Base-by-base conservation (phyloP, 2,888 invertebrate species). In the Nymphalis urticae region DNA sequence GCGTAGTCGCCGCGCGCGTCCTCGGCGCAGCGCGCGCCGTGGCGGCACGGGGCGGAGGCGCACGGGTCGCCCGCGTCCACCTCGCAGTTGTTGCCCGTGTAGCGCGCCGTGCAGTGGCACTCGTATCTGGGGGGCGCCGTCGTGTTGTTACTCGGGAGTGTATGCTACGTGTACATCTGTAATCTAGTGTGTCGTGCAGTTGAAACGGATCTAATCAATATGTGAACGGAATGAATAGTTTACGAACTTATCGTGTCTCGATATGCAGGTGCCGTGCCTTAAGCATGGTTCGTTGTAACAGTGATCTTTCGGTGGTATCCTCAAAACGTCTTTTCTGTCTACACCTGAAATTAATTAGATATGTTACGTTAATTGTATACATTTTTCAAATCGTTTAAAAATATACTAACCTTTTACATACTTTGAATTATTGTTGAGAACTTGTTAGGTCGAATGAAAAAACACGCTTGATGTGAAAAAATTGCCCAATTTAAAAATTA, bases 51-150 rank as follows among this genome's bases (percentile, higher is more conserved):
- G 72, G 86, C 89, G 60, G 94, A 94, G 70, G 85, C 82, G 82
- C 97, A 97, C 0, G 96, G 96, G 75, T 95, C 94, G 63, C 96
- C 97, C 83, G 93, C 94, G 88, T 97, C 97, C 85, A 95, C 95
- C 87, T 97, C 96, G 89, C 98, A 98, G 90, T 97, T 97, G 90
- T 96, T 96, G 75, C 98, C 97, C 66, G 96, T 95, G 88, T 97
- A 98, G 66, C 97, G 95, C 48, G 97, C 95, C 69, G 95, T 94
- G 91, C 98, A 98, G 83, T 95, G 95, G 87, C 98, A 98, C 82
- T 96, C 96, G 87, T 97, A 97, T 72, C 95, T 92, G 75, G 13
- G 13, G 42, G 10, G 2, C 36, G 10, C 9, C 9, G 21, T 21
- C 21, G 21, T 1, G 21, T 21, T n/a, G n/a, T n/a, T n/a, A n/a